These are phyloP conservation scores for Acronicta aceris DNA, from an alignment of 2,888 invertebrate genomes.

Conservation along the genomic window DNA sequence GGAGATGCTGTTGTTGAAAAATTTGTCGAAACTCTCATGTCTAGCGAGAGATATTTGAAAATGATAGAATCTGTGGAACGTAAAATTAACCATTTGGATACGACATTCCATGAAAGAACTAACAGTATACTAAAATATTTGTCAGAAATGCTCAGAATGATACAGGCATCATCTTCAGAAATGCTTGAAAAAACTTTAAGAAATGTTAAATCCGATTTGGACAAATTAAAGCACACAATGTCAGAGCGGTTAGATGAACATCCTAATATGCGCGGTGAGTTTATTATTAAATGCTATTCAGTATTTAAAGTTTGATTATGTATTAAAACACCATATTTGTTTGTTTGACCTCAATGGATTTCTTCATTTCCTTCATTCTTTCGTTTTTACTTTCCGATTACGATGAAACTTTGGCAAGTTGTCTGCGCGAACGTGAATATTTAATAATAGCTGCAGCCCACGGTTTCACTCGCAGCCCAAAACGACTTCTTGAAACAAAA, in stretches of 20 bases:
- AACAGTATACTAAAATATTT: slow-evolving; percentile 76
- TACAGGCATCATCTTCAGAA: slow-evolving; percentile 35
- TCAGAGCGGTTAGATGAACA: slow-evolving; percentile 49
- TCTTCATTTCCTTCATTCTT: too few species aligned
- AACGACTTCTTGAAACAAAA: too few species aligned
- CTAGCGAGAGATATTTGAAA: slow-evolving; percentile 78
- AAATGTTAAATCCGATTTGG: slow-evolving; percentile 39
- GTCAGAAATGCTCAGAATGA: slow-evolving; percentile 67
- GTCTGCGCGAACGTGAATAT: too few species aligned
- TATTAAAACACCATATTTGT: not conserved
- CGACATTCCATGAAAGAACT: slow-evolving; percentile 72
- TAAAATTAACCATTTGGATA: slow-evolving; percentile 74
- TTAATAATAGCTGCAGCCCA: too few species aligned
- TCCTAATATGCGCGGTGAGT: slow-evolving; percentile 68
- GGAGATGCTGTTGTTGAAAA: slow-evolving; percentile 76
- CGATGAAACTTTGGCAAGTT: too few species aligned
- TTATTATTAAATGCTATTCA: not conserved
- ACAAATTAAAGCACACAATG: slow-evolving; percentile 48
- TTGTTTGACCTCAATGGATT: not conserved
- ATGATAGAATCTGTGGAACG: slow-evolving; percentile 76
- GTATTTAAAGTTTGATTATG: too few species aligned
- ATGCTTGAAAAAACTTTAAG: slow-evolving; percentile 20
- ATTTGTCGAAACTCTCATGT: slow-evolving; percentile 78
- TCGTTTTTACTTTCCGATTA: too few species aligned
- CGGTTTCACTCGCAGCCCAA: too few species aligned